Evolutionary conservation across 1,140 invertebrate genomes (phyloP), one percentile per base, ranked within the genome.

Genomic region (Thaumetopoea pityocampa): DNA sequence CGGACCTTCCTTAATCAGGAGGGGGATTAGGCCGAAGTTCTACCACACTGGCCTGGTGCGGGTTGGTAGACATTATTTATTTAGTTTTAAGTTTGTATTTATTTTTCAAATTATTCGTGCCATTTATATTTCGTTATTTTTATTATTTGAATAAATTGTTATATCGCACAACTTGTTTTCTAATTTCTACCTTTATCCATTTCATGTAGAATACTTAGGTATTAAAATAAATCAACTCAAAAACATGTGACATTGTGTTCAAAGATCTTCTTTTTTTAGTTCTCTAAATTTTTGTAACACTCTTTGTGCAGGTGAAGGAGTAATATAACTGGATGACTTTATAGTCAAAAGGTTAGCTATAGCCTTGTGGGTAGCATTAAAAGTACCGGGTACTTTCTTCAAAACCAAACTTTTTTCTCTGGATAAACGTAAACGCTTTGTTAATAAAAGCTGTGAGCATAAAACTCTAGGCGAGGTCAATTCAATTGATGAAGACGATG

Each of bases 261-360:
- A 60, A 11, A 18, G 26, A 36, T 74, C 67, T 7, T 52, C 37
- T 4, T 24, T 40, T 56, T 70, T 72, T 1, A 82, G 42, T n/a
- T 68, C 36, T 20, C 56, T 28, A 53, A 82, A 82, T 49, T 66
- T 79, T 24, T 74, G 50, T n/a, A 82, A 47, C 10, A 82, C 57
- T 45, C 62, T 76, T 30, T 71, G 67, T 6, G 55, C 73, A 0
- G 67, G 59, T 0, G 74, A 64, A 4, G 51, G 48, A 34, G 52
- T 59, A 0, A 67, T n/a, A 24, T 44, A 48, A 3, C 49, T 40
- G 12, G 70, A 67, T 14, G 65, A 65, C 47, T 69, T 61, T 11
- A 67, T 67, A 1, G 69, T 61, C n/a, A 46, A 23, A 64, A 41
- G 16, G 52, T 55, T n/a, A 27, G n/a, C 40, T 42, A n/a, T 24